These are phyloP conservation scores for Toxotes chatareus DNA, from an alignment of 2,113 vertebrate genomes.

Conservation along the genomic window DNA sequence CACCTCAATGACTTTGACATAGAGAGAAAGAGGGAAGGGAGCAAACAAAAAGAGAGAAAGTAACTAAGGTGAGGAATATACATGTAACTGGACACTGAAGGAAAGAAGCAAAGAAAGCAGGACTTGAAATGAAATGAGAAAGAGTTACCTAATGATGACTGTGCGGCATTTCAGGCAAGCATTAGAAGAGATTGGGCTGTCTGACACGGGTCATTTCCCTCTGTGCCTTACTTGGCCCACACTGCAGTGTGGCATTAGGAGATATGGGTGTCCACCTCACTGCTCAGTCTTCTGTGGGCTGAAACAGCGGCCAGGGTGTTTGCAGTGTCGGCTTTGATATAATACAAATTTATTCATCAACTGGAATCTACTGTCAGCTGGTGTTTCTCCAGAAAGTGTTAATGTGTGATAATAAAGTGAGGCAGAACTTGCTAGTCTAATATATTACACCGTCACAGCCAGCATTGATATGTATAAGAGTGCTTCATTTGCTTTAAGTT, in stretches of 20 bases:
- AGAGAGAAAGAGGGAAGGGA: slow-evolving; percentile 17
- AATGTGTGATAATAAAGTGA: background rate
- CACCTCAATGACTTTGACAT: slow-evolving; percentile 69
- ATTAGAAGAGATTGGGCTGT: slow-evolving; percentile 43
- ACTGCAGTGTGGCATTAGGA: slow-evolving; percentile 17
- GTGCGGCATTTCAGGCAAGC: slow-evolving; percentile 8
- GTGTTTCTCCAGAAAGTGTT: background rate
- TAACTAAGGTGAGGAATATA: slow-evolving; percentile 17
- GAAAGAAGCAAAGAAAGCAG: background rate
- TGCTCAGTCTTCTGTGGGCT: slow-evolving; percentile 12
- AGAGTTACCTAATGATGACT: background rate
- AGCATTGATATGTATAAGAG: background rate
- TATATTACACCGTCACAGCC: background rate
- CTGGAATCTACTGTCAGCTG: background rate
- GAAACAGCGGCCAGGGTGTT: background rate
- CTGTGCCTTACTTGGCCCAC: slow-evolving; percentile 27
- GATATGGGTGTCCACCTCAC: slow-evolving; percentile 15
- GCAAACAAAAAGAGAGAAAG: slow-evolving; percentile 1
- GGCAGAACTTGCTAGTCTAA: no score
- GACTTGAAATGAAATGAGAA: slow-evolving; percentile 22
- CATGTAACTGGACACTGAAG: slow-evolving; percentile 8
- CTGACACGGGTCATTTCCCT: slow-evolving; percentile 44
- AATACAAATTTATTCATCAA: slow-evolving; percentile 5
- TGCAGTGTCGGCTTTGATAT: slow-evolving; percentile 10
- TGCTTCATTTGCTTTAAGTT: background rate